phyloP scores from a whole-genome alignment of 2,797 vertebrate genomes.

The Silurus aristotelis region DNA sequence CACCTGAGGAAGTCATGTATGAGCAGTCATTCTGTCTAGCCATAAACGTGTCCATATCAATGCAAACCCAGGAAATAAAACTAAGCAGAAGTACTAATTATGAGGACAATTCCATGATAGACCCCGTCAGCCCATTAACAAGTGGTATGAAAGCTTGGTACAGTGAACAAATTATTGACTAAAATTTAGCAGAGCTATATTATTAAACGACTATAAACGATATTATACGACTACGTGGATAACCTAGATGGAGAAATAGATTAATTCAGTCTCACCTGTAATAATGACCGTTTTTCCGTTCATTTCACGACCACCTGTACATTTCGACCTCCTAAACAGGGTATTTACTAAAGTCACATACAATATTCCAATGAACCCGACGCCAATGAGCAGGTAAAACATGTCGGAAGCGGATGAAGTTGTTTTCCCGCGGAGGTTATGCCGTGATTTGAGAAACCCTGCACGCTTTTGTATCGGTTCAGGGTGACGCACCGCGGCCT shows the following conservation, averaged over 20 bases:
- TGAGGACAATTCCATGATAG: neutral
- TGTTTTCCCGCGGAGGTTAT: neutral
- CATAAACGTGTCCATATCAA: neutral
- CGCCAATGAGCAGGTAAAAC: slow-evolving; percentile 30
- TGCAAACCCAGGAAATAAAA: neutral
- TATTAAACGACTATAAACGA: too few relatives aligned
- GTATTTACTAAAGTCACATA: slow-evolving; percentile 61
- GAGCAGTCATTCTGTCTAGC: neutral
- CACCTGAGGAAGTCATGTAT: slow-evolving; percentile 68
- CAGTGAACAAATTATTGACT: neutral
- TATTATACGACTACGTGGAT: too few relatives aligned
- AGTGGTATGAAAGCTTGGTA: neutral
- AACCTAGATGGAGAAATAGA: neutral
- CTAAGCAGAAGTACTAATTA: neutral
- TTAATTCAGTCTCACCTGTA: slow-evolving; percentile 71
- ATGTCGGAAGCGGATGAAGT: slow-evolving; percentile 5
- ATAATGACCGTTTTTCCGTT: slow-evolving; percentile 77
- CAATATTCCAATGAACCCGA: slow-evolving; percentile 38
- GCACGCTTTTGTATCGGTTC: slow-evolving; percentile 7
- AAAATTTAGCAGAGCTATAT: too few relatives aligned
- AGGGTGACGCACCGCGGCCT: slow-evolving; percentile 3
- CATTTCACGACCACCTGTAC: slow-evolving; percentile 67
- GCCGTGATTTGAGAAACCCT: neutral
- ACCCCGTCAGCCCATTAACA: neutral
- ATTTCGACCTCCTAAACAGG: slow-evolving; percentile 67